These are phyloP conservation scores for Pasiphila rectangulata DNA, from an alignment of 2,888 invertebrate species.

Conservation along the genomic window DNA sequence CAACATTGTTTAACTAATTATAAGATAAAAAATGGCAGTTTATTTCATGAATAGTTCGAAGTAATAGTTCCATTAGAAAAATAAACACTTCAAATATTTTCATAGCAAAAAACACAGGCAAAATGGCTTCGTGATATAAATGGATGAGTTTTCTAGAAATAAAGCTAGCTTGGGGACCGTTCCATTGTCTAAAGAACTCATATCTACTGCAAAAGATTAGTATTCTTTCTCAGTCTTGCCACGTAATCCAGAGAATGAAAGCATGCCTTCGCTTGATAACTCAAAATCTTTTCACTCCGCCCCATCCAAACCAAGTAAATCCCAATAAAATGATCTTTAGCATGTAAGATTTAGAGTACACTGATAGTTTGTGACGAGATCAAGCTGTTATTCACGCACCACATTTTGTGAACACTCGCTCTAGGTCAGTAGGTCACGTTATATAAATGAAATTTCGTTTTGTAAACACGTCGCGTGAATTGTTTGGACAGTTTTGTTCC, in stretches of 20 bases:
- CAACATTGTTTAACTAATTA: too few species aligned
- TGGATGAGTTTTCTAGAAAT: slow-evolving; percentile 7
- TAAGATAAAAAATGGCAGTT: too few species aligned
- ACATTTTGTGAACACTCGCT: slow-evolving; percentile 59
- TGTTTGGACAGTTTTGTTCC: slow-evolving; percentile 27
- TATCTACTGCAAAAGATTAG: slow-evolving; percentile 34
- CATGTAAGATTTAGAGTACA: slow-evolving; percentile 16
- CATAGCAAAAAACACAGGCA: slow-evolving; percentile 5
- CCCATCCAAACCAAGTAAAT: slow-evolving; percentile 19
- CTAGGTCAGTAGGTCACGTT: slow-evolving; percentile 67
- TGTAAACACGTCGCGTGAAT: slow-evolving; percentile 42
- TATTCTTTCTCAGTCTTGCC: slow-evolving; percentile 41
- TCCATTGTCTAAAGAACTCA: slow-evolving; percentile 4
- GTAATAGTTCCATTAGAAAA: neutral
- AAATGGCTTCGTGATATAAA: slow-evolving; percentile 10
- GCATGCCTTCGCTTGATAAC: slow-evolving; percentile 39
- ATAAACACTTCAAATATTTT: slow-evolving; percentile 1
- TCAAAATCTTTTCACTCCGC: slow-evolving; percentile 31
- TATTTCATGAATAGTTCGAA: neutral
- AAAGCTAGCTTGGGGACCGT: slow-evolving; percentile 8
- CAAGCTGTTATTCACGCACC: slow-evolving; percentile 62
- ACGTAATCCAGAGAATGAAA: slow-evolving; percentile 52
- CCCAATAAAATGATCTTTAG: slow-evolving; percentile 31
- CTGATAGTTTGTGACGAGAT: slow-evolving; percentile 40
- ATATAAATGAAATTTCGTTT: slow-evolving; percentile 50